Percentiles rank a stretch among this genome's conserved stretches.
Evolutionary conservation across 2,888 invertebrate species (phyloP).

Genomic region (Pristionchus exspectatus): DNA sequence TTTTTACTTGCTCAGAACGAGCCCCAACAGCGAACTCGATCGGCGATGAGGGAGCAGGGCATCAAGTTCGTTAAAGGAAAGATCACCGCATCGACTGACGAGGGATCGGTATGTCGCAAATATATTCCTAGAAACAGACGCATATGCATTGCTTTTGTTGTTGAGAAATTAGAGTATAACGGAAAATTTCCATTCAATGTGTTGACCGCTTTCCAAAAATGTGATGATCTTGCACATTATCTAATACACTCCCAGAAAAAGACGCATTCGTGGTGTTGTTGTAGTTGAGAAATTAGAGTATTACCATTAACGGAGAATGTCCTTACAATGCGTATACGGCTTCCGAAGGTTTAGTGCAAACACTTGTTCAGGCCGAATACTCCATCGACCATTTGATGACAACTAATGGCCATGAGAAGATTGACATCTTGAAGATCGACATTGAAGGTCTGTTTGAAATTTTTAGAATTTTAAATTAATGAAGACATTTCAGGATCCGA

Average conservation of each 20-base stretch:
- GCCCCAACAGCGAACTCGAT: not conserved
- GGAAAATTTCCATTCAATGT: too few species aligned
- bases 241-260: too few species aligned
- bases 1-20: not conserved
- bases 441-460: not conserved
- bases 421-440: constrained; percentile 41
- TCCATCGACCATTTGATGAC: constrained; percentile 16
- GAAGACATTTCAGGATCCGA: not conserved
- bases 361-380: constrained; percentile 23
- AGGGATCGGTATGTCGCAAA: not conserved
- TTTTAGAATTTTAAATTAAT: not conserved
- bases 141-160: too few species aligned
- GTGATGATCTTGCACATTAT: too few species aligned
- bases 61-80: constrained; percentile 7
- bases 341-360: too few species aligned
- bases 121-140: not conserved
- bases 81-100: constrained; percentile 9
- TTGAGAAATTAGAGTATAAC: too few species aligned
- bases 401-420: constrained; percentile 4
- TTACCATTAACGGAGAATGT: too few species aligned
- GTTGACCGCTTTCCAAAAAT: too few species aligned
- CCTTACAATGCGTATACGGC: too few species aligned
- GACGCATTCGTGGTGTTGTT: too few species aligned
- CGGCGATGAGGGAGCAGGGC: not conserved
- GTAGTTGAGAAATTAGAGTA: too few species aligned